Base-by-base conservation (phyloP, 2,888 invertebrate genomes). In the Drosophila nr. fundita region DNA sequence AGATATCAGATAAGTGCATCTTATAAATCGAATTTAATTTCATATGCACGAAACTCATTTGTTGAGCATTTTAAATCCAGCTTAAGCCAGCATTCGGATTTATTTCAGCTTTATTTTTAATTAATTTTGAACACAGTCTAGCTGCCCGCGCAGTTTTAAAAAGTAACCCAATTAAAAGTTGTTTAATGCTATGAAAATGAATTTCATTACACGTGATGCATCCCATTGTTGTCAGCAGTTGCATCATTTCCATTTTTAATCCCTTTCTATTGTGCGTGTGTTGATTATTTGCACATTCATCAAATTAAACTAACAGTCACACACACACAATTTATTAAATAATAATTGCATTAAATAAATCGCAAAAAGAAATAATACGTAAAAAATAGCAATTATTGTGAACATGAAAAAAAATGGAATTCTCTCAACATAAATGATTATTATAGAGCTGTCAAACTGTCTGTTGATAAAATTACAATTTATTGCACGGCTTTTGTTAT, bases 221-320 rank as follows among this genome's bases (percentile, higher is more conserved):
- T 5, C 32, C 27, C 2, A 15, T 8, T 38, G 15, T 45, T 49
- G 45, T 48, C 53, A 34, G 18, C 58, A 42, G 57, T 29, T 54
- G 6, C 13, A 32, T 27, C 30, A 21, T 32, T 42, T n/a, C 24
- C 13, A 2, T 71, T 40, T 63, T 21, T 52, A 65, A 65, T 36
- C 24, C 49, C 24, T 11, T 30, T n/a, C 52, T 30, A 49, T 73
- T 81, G 49, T 57, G 58, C 34, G 69, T 50, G 32, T 57, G 75
- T 80, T 80, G 61, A 83, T 83, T 69, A 80, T 80, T 65, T 69
- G 77, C 77, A 54, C 59, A 68, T 68, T 72, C 74, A 80, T 77
- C 74, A 80, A 68, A 68, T 77, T 66, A 74, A 78, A 57, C 55
- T 30, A n/a, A 34, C 58, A 58, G 60, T 53, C 74, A 50, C 74